These are phyloP conservation scores for Galaxea fascicularis DNA, from an alignment of 92 coral and sea anemone genomes.

Conservation along the genomic window DNA sequence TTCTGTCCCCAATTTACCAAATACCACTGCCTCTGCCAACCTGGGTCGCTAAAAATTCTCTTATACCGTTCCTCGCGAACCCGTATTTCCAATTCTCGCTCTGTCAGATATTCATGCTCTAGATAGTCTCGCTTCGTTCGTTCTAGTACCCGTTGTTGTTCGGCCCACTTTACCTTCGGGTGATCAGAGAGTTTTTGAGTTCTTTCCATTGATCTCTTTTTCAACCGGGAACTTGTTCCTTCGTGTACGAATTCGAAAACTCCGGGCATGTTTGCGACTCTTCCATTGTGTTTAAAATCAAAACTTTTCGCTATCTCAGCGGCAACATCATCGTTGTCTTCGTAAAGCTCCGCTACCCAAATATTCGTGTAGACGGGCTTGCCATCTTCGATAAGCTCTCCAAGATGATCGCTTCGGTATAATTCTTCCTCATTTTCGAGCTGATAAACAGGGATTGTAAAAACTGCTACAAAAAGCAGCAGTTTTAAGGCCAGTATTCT, in stretches of 20 bases:
- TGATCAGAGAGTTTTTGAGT: conserved; percentile 79
- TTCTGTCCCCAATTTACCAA: conserved; percentile 79
- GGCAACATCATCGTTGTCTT: conserved; percentile 79
- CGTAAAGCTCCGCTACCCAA: conserved; percentile 90
- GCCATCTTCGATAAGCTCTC: conserved; percentile 51
- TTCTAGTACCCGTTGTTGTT: conserved; percentile 74
- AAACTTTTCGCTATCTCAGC: conserved; percentile 77
- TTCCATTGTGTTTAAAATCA: conserved; percentile 85
- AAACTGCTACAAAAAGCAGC: conserved; percentile 36
- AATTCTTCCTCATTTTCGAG: conserved; percentile 21
- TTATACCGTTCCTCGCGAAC: conserved; percentile 62
- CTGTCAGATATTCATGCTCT: conserved; percentile 10
- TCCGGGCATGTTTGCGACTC: conserved; percentile 76
- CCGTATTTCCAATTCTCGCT: conserved; percentile 39
- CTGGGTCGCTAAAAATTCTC: conserved; percentile 82
- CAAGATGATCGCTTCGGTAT: conserved; percentile 32
- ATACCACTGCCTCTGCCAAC: conserved; percentile 82
- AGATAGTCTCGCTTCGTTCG: conserved; percentile 79
- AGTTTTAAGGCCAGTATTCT: conserved; percentile 18
- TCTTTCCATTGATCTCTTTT: conserved; percentile 47
- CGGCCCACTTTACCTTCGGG: conserved; percentile 89
- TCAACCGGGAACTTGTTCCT: conserved; percentile 59
- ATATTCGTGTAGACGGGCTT: conserved; percentile 61
- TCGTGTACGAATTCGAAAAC: conserved; percentile 78
- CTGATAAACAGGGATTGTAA: conserved; percentile 19